Base-by-base conservation (phyloP, 2,113 vertebrate genomes). In the Myrmophylax atrothorax region DNA sequence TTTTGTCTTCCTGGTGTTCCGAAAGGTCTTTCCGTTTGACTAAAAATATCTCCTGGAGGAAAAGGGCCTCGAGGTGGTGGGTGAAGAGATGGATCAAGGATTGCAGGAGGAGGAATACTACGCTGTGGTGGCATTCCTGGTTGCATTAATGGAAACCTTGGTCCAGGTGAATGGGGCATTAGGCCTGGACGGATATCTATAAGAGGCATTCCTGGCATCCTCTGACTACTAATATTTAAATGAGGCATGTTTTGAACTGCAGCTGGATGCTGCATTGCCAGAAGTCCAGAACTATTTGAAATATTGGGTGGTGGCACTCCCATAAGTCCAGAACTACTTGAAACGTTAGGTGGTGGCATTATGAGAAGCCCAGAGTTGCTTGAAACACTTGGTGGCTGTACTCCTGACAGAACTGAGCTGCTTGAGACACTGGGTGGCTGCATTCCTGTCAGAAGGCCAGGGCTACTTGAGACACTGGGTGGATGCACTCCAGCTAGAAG, bases 111-210 rank as follows among this genome's bases (percentile, higher is more conserved):
- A 90, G 98, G 98, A 93, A 98, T 95, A 69, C 94, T 96, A 67
- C 98, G 97, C 18, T 98, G 98, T 12, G 99, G 99, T 40, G 98
- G 97, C 37, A 99, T 96, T 90, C 98, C 98, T 82, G 98, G 99
- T 82, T 99, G 99, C 49, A 99, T 97, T 58, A 99, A 97, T 14
- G 99, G 98, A 95, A 99, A 99, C 90, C 99, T 98, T 18, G 98
- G 98, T 35, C 99, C 97, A 98, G 99, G 92, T 33, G 98, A 95
- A 82, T 98, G 98, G 70, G 98, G 97, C 42, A 98, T 98, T 49
- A 99, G 96, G 96, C 98, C 99, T 35, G 99, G 98, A 79, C 99
- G 98, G 69, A 99, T 98, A 86, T 99, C 99, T 87, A 99, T 96
- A 33, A 99, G 98, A 94, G 99, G 97, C 93, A 99, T 98, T 81